These are phyloP conservation scores for Adrianichthys oophorus DNA, from an alignment of 2,797 vertebrate species.

Conservation along the genomic window DNA sequence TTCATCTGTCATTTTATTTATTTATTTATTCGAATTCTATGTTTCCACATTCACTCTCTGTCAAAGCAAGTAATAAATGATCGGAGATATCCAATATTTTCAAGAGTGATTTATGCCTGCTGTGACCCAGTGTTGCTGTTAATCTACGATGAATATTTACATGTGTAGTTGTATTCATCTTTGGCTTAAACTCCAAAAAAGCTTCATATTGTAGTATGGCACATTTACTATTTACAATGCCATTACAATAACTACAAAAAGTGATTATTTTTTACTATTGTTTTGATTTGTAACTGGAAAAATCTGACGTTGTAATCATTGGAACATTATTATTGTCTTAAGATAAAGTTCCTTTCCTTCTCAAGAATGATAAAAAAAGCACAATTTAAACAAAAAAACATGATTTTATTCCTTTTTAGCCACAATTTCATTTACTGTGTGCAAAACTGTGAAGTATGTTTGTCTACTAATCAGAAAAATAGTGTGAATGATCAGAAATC, in stretches of 20 bases:
- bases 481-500: too few relatives aligned
- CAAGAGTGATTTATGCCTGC: constrained; percentile 27
- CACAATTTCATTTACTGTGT: too few relatives aligned
- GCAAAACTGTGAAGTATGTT: too few relatives aligned
- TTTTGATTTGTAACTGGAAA: neutral
- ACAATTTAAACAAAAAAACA: too few relatives aligned
- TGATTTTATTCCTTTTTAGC: too few relatives aligned
- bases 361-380: too few relatives aligned
- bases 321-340: too few relatives aligned
- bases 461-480: too few relatives aligned
- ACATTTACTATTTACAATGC: neutral
- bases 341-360: too few relatives aligned
- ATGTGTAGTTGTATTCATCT: constrained; percentile 10
- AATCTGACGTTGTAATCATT: too few relatives aligned
- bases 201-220: constrained; percentile 1
- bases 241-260: neutral
- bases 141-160: constrained; percentile 12
- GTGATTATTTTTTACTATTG: neutral
- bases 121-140: constrained; percentile 18
- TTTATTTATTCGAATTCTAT: constrained; percentile 9
- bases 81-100: constrained; percentile 28
- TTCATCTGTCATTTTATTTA: constrained; percentile 27
- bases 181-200: constrained; percentile 12
- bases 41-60: constrained; percentile 24
- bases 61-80: constrained; percentile 39